A percentile compares a stretch with the other conserved stretches of the same genome.
Evolutionary conservation across 2,113 vertebrate genomes (phyloP).

Genomic region (Symphodus melops): DNA sequence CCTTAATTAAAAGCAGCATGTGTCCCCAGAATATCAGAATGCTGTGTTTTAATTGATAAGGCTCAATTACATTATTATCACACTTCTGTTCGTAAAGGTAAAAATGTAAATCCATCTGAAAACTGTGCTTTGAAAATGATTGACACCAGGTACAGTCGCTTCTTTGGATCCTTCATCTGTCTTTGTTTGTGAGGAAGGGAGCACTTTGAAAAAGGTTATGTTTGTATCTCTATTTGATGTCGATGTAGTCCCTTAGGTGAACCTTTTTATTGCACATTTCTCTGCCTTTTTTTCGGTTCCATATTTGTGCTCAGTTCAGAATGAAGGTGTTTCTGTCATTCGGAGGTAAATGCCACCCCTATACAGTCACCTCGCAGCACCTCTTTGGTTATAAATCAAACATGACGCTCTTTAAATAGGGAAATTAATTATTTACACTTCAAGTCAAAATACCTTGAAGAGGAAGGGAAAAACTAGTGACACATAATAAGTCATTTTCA

Average conservation of each 20-base stretch:
- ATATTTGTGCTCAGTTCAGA: slow-evolving; percentile 12
- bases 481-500: slow-evolving; percentile 78
- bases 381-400: slow-evolving; percentile 79
- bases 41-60: background rate
- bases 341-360: slow-evolving; percentile 57
- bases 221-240: slow-evolving; percentile 9
- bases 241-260: background rate
- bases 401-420: slow-evolving; percentile 82
- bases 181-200: background rate
- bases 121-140: background rate
- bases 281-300: background rate
- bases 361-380: slow-evolving; percentile 61
- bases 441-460: slow-evolving; percentile 81
- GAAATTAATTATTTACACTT: slow-evolving; percentile 84
- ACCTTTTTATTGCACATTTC: background rate
- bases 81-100: slow-evolving; percentile 35
- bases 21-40: background rate
- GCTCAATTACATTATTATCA: background rate
- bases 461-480: slow-evolving; percentile 68
- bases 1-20: background rate
- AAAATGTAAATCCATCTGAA: slow-evolving; percentile 30
- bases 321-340: slow-evolving; percentile 55
- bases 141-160: slow-evolving; percentile 15
- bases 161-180: slow-evolving; percentile 1
- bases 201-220: slow-evolving; percentile 18